phyloP scores from a whole-genome alignment of 2,888 invertebrate species.

The Trichogramma dendrolimi region DNA sequence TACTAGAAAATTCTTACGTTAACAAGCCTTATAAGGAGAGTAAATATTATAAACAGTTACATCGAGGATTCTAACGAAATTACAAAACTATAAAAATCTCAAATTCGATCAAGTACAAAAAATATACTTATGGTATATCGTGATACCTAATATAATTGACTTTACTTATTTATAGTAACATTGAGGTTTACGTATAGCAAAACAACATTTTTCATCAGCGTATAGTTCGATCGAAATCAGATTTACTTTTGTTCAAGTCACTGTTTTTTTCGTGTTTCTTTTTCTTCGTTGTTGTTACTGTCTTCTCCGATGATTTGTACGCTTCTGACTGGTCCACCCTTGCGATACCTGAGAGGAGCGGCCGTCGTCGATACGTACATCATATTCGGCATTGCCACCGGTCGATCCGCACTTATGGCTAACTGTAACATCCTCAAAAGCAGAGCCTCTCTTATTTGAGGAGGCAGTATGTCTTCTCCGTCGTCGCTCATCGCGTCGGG shows the following conservation, averaged over 20 bases:
- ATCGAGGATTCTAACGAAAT: background rate
- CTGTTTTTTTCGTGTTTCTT: constrained; percentile 40
- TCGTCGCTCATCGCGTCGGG: constrained; percentile 49
- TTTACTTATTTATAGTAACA: too few relatives aligned
- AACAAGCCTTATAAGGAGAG: too few relatives aligned
- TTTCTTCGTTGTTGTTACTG: constrained; percentile 45
- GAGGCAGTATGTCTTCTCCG: constrained; percentile 62
- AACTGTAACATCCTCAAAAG: constrained; percentile 69
- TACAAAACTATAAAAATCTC: background rate
- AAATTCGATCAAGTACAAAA: background rate
- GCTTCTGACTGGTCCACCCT: constrained; percentile 60
- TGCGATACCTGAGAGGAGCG: constrained; percentile 52
- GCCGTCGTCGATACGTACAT: constrained; percentile 49
- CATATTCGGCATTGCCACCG: constrained; percentile 39
- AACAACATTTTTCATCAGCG: background rate
- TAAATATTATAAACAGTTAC: too few relatives aligned
- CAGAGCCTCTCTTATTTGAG: constrained; percentile 68
- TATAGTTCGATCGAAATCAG: background rate
- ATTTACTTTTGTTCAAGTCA: background rate
- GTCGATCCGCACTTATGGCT: constrained; percentile 63
- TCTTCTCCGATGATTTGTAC: constrained; percentile 71
- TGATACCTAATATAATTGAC: too few relatives aligned
- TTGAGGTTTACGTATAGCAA: too few relatives aligned
- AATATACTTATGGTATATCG: background rate
- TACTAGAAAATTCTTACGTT: background rate